Conservation (phyloP, 1,140 invertebrate genomes). For the Hypothenemus hampei region DNA sequence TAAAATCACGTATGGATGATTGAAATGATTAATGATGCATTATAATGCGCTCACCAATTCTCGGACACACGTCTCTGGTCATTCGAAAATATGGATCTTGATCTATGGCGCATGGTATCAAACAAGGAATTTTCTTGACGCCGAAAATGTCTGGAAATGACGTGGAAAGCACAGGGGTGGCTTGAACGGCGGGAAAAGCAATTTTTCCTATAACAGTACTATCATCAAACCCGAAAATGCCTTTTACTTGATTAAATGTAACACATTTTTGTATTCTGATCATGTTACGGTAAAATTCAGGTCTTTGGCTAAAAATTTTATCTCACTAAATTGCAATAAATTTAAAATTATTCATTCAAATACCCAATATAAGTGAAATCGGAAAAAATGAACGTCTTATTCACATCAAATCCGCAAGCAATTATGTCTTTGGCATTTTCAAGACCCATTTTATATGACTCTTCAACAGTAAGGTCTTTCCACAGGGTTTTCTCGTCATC, state of each 20-base stretch:
- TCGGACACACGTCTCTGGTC: constrained; percentile 94
- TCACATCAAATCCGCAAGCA: constrained; percentile 90
- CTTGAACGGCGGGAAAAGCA: constrained; percentile 93
- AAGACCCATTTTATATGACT: constrained; percentile 76
- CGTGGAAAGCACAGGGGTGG: constrained; percentile 88
- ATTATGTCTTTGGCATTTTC: constrained; percentile 99
- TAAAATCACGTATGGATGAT: no score
- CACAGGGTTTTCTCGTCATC: constrained; percentile 99
- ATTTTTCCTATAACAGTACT: constrained; percentile 97
- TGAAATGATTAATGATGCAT: no score
- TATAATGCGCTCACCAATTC: constrained; percentile 52
- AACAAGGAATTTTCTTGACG: constrained; percentile 76
- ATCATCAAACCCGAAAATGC: constrained; percentile 97
- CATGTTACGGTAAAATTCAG: constrained; percentile 91
- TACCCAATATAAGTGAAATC: constrained; percentile 94
- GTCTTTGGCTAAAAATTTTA: constrained; percentile 59
- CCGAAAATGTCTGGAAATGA: constrained; percentile 96
- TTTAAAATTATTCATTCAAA: no score
- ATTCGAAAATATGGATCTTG: constrained; percentile 99
- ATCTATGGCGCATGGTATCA: constrained; percentile 99
- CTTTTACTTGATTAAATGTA: constrained; percentile 93
- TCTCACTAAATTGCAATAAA: neutral
- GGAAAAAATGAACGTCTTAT: constrained; percentile 98
- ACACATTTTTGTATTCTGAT: constrained; percentile 87
- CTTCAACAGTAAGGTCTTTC: constrained; percentile 92